Evolutionary conservation across 2,113 vertebrate species (phyloP).

Genomic region (Alethe diademata): DNA sequence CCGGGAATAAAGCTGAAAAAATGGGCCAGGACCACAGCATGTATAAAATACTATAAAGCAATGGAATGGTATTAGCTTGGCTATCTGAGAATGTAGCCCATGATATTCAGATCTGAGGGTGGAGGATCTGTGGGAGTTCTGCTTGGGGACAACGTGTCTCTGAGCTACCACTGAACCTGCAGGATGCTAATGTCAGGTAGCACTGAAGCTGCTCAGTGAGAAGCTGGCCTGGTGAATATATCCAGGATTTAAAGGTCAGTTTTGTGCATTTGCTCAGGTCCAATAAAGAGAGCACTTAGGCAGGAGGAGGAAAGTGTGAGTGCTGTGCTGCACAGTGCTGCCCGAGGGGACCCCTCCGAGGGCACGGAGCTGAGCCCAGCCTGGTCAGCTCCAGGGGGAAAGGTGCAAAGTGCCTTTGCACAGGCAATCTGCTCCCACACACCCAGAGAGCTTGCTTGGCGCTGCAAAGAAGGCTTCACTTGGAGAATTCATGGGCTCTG

Average conservation of each 20-base stretch:
- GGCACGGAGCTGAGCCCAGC: not conserved
- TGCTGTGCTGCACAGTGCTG: rapidly evolving
- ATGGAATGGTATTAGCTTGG: not conserved
- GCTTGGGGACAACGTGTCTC: not conserved
- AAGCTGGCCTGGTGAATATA: not conserved
- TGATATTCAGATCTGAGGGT: not conserved
- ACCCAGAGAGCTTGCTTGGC: not conserved
- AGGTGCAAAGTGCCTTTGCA: too few species aligned
- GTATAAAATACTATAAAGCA: not conserved
- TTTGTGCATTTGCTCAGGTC: not conserved
- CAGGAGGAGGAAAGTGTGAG: rapidly evolving
- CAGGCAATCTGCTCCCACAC: not conserved
- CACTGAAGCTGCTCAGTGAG: not conserved
- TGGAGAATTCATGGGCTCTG: not conserved
- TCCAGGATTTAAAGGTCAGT: not conserved
- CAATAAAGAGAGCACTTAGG: not conserved
- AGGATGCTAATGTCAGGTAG: not conserved
- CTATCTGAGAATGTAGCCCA: not conserved
- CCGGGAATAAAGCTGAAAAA: not conserved
- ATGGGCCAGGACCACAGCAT: not conserved
- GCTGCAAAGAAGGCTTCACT: not conserved
- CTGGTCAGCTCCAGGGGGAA: rapidly evolving
- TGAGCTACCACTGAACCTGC: not conserved
- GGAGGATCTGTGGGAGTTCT: not conserved
- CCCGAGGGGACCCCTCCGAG: not conserved